Base-by-base conservation (phyloP, 2,113 vertebrate species). In the Gallinago media region DNA sequence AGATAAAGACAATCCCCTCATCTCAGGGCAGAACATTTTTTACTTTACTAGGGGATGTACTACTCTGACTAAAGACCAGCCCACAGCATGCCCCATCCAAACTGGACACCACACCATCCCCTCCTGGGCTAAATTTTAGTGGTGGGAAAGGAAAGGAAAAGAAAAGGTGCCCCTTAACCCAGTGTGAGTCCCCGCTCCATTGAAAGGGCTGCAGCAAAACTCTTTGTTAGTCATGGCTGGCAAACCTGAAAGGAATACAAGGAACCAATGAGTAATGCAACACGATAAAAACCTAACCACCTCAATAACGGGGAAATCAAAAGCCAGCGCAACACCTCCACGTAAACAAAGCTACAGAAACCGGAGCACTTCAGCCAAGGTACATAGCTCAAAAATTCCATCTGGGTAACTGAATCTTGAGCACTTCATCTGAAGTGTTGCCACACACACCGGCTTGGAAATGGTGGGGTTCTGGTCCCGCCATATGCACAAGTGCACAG, bases 211-310 rank as follows among this genome's bases (percentile, higher is more conserved):
- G 72, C 79, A 63, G 86, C 81, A 86, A 73, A 95, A 88, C 86
- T 47, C 85, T 44, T 81, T 80, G 40, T 94, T 94, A 94, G 76
- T 93, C 88, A 79, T 3, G 84, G 67, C 82, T 78, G 70, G 92
- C 65, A 61, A 91, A 87, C 72, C 82, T 11, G 70, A 76, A 76
- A 85, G n/a, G 84, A 76, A 75, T 40, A 15, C 80, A 77, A 77
- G 88, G 88, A 86, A 32, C 55, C 84, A 84, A 14, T 80, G 92
- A 96, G 85, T 74, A 90, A 94, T 11, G 36, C 62, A 71, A 61
- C 29, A 42, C 65, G 27, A 36, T 23, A 71, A 96, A 95, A 94
- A 78, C 3, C 34, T 23, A 94, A 94, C 68, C 12, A 38, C 59
- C 79, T 63, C 76, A 34, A n/a, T 55, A 92, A 92, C 6, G n/a